Evolutionary conservation across 2,888 invertebrate genomes (phyloP).

Genomic region (Euspilapteryx auroguttella): DNA sequence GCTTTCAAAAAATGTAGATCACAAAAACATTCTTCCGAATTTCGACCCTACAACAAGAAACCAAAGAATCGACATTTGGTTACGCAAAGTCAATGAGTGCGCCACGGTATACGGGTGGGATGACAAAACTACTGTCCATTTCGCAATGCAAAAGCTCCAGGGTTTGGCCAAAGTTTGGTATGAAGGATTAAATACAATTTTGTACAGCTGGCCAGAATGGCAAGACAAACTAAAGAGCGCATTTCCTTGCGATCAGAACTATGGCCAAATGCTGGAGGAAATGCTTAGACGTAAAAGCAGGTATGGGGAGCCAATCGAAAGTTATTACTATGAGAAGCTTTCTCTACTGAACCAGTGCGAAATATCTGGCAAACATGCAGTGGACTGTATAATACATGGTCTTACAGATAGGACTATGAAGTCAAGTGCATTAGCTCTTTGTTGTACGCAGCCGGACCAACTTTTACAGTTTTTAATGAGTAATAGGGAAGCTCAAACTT

Average conservation of each 20-base stretch:
- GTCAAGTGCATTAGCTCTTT: background rate
- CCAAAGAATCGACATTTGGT: constrained; percentile 1
- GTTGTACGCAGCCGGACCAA: constrained; percentile 1
- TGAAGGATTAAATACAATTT: background rate
- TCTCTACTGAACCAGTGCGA: constrained; percentile 5
- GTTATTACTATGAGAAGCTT: constrained; percentile 10
- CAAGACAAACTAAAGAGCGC: constrained; percentile 8
- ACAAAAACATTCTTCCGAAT: background rate
- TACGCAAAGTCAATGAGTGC: constrained; percentile 6
- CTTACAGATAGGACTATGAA: background rate
- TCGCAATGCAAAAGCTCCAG: constrained; percentile 9
- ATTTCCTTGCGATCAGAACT: constrained; percentile 10
- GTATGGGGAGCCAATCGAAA: constrained; percentile 6
- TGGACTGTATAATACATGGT: constrained; percentile 1
- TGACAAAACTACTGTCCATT: constrained; percentile 7
- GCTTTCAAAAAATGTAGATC: background rate
- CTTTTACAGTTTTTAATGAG: constrained; percentile 1
- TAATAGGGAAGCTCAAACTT: background rate
- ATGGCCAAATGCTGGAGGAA: constrained; percentile 9
- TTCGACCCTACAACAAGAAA: constrained; percentile 1
- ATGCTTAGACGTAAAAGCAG: constrained; percentile 8
- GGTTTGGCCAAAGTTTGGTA: constrained; percentile 11
- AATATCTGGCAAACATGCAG: constrained; percentile 1
- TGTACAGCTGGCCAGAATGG: background rate
- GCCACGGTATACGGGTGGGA: constrained; percentile 8